Base-by-base conservation (phyloP, 2,113 vertebrate species). In the Epinephelus lanceolatus region DNA sequence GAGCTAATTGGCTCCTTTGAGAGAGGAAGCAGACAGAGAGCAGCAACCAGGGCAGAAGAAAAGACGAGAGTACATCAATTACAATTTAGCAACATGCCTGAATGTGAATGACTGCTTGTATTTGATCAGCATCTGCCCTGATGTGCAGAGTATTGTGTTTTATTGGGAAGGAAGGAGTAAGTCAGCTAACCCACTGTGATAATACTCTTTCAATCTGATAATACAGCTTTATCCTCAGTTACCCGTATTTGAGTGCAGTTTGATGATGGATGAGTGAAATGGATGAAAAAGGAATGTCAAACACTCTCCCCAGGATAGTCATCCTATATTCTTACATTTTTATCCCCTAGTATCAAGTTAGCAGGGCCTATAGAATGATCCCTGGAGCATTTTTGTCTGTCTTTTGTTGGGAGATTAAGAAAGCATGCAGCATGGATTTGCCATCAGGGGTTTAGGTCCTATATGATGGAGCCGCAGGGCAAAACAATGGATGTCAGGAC, bases 391-490 rank as follows among this genome's bases (percentile, higher is more conserved):
- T 81, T 91, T 49, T 69, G 62, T 85, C 65, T 70, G 45, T 66
- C 71, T 84, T 76, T 87, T 80, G 71, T 78, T 40, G 19, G 52
- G 66, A 86, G 86, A 84, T 90, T 86, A 86, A 6, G 25, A 33
- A 86, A 66, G 81, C 86, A 86, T 69, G 79, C 52, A 63, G 27
- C 42, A 37, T 56, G 71, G 81, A 72, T 82, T 77, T 89, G 33
- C 56, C 59, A 63, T 52, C n/a, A 66, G 67, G 42, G 27, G 5
- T 84, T 71, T 66, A 66, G 19, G 45, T 66, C 17, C 30, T 63
- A 30, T 73, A 77, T 57, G 71, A 76, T n/a, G 11, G 37, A 79
- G 47, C 65, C 21, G 76, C 60, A 72, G 71, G 21, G 14, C 42
- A 62, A 72, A 76, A 65, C 30, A 42, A 14, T 45, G 11, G 40